Evolutionary conservation across 2,113 vertebrate species (phyloP).

Genomic region (Zeus faber): DNA sequence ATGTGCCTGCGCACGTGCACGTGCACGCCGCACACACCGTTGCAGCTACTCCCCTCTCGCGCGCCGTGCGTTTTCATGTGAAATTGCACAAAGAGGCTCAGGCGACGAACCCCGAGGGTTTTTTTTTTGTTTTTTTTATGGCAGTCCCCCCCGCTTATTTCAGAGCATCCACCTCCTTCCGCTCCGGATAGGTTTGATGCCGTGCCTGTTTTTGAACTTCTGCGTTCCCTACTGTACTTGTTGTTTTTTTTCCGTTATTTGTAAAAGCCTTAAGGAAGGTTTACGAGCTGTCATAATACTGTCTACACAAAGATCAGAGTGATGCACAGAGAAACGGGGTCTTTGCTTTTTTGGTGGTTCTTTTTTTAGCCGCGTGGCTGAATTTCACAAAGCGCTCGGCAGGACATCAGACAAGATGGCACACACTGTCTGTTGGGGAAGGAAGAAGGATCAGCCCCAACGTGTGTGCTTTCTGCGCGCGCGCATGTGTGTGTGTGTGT

Average conservation of each 20-base stretch:
- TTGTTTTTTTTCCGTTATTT: not conserved
- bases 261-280: not conserved
- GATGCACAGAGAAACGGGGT: not conserved
- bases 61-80: too few species aligned
- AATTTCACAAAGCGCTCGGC: not conserved
- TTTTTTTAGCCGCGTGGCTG: too few species aligned
- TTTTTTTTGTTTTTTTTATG: too few species aligned
- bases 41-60: too few species aligned
- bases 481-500: not conserved
- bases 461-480: too few species aligned
- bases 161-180: not conserved
- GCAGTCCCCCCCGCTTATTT: too few species aligned
- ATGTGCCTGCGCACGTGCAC: constrained; percentile 22
- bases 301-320: not conserved
- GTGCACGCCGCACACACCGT: not conserved
- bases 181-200: too few species aligned
- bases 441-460: too few species aligned
- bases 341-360: not conserved
- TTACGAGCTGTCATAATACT: not conserved
- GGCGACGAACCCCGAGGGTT: too few species aligned
- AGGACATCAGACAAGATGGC: constrained; percentile 7
- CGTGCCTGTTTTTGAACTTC: too few species aligned
- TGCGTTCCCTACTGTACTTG: too few species aligned
- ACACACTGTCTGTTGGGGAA: not conserved
- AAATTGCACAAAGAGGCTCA: too few species aligned